Conservation (phyloP, 2,113 vertebrate genomes). For the Laterallus jamaicensis region DNA sequence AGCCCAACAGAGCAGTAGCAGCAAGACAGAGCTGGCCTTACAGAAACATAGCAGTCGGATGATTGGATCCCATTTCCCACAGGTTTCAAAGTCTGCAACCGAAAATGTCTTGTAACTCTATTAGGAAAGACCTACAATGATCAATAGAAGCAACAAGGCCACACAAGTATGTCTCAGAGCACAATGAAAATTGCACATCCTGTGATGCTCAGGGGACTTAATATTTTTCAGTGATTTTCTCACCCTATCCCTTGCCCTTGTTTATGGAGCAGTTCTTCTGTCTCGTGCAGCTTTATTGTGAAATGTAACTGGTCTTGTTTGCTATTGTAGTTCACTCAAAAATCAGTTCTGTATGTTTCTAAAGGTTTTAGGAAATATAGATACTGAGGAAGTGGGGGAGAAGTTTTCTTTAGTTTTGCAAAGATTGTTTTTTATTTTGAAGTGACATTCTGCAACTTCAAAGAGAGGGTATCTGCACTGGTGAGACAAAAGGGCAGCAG, state of each 20-base stretch:
- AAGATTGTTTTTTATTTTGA: background rate
- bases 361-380: background rate
- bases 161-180: slow-evolving; percentile 54
- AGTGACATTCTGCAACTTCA: background rate
- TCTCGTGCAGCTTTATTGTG: background rate
- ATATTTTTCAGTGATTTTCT: slow-evolving; percentile 66
- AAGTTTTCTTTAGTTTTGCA: background rate
- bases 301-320: background rate
- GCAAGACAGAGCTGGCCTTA: slow-evolving; percentile 71
- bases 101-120: slow-evolving; percentile 76
- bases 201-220: slow-evolving; percentile 49
- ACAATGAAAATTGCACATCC: slow-evolving; percentile 66
- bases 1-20: slow-evolving; percentile 70
- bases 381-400: too few relatives aligned
- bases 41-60: slow-evolving; percentile 24
- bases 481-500: background rate
- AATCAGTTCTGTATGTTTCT: background rate
- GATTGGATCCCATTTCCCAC: slow-evolving; percentile 63
- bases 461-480: background rate
- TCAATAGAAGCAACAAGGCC: slow-evolving; percentile 74
- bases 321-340: background rate
- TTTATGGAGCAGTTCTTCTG: background rate
- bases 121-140: slow-evolving; percentile 71
- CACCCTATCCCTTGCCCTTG: background rate
- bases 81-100: slow-evolving; percentile 52